phyloP scores from a whole-genome alignment of 2,113 vertebrate genomes.

The Zootoca vivipara region DNA sequence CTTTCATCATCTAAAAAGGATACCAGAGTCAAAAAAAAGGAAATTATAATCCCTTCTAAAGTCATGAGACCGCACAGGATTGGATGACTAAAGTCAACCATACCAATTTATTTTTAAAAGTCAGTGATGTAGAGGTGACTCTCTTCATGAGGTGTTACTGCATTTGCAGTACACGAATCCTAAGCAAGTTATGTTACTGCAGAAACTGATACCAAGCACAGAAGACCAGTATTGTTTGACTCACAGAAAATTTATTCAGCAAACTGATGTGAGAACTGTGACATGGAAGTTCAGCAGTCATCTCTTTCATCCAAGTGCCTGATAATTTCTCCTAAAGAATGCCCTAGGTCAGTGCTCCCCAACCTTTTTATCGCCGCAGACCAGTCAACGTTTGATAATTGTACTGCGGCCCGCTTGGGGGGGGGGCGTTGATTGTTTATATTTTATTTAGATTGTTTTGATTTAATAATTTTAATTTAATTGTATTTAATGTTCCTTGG shows the following conservation, averaged over 20 bases:
- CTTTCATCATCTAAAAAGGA: constrained; percentile 99
- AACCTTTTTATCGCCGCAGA: too few relatives aligned
- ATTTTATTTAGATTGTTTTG: too few relatives aligned
- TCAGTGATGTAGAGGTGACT: constrained; percentile 61
- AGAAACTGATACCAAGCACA: constrained; percentile 31
- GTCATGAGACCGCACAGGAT: constrained; percentile 79
- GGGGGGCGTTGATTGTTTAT: too few relatives aligned
- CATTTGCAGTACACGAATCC: constrained; percentile 47
- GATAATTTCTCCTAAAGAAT: not conserved
- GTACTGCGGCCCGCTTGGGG: too few relatives aligned
- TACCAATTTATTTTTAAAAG: constrained; percentile 71
- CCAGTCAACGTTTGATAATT: too few relatives aligned
- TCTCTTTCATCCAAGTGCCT: constrained; percentile 1
- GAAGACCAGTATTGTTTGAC: not conserved
- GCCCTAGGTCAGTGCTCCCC: too few relatives aligned
- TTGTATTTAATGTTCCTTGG: too few relatives aligned
- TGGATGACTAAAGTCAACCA: constrained; percentile 77
- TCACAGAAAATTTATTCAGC: not conserved
- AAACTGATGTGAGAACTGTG: rapidly evolving
- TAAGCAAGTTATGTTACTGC: constrained; percentile 47
- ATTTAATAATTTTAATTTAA: too few relatives aligned
- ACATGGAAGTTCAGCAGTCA: not conserved
- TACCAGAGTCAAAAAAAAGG: constrained; percentile 95
- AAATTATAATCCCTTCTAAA: constrained; percentile 85
- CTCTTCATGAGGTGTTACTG: constrained; percentile 63